Percentiles rank a stretch among this genome's conserved stretches.
phyloP scores from a whole-genome alignment of 2,888 invertebrate genomes.

The Nemotelus nigrinus region DNA sequence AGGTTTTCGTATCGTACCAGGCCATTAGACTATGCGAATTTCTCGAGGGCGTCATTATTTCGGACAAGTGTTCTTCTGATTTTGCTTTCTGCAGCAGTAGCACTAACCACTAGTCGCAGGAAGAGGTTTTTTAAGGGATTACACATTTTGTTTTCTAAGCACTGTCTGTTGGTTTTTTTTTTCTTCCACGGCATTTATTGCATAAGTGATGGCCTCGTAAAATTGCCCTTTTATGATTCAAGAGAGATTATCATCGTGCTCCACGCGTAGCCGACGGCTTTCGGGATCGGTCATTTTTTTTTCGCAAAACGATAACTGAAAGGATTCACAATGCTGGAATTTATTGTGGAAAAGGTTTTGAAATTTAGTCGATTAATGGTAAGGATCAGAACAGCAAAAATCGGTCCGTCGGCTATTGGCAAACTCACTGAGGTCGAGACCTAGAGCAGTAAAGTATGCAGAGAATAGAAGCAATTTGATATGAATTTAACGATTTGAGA shows the following conservation, averaged over 20 bases:
- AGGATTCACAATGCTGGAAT: constrained; percentile 37
- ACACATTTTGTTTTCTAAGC: constrained; percentile 30
- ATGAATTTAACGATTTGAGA: constrained; percentile 32
- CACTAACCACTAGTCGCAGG: neutral
- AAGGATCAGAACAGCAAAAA: constrained; percentile 25
- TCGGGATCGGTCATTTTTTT: neutral
- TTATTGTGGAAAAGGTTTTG: constrained; percentile 36
- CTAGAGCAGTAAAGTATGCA: neutral
- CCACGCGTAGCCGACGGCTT: constrained; percentile 4
- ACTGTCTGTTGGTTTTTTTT: neutral
- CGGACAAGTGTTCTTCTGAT: constrained; percentile 41
- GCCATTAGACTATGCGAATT: constrained; percentile 34
- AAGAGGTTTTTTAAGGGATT: constrained; percentile 33
- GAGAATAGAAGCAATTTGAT: constrained; percentile 15
- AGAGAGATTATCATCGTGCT: constrained; percentile 33
- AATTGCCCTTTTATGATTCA: constrained; percentile 44
- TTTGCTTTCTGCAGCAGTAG: constrained; percentile 19
- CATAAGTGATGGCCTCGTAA: constrained; percentile 39
- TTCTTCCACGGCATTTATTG: constrained; percentile 39
- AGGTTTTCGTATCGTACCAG: neutral
- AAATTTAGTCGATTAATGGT: constrained; percentile 30
- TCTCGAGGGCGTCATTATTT: constrained; percentile 38
- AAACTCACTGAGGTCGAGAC: constrained; percentile 14
- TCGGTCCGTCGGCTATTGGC: constrained; percentile 13
- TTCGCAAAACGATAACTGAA: constrained; percentile 19